Base-by-base conservation (phyloP, 2,113 vertebrate species). In the Gasterosteus nipponicus region DNA sequence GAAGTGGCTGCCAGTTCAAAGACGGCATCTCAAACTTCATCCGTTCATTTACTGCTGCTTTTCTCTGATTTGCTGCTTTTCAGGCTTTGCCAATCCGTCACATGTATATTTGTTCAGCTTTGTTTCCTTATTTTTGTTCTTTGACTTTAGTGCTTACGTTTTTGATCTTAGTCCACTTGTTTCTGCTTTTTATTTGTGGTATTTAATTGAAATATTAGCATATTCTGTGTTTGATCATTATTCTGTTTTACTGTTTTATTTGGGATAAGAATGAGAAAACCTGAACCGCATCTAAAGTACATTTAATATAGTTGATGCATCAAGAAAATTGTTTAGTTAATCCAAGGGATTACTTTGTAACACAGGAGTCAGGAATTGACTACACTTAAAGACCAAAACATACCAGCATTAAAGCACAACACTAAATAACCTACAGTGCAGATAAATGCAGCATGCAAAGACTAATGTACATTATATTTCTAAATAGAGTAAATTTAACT, bases 311-410 rank as follows among this genome's bases (percentile, higher is more conserved):
- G 51, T 83, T 41, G 0, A 63, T 56, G 58, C 11, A 0, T 62
- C 4, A 7, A 51, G n/a, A 16, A 3, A 73, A 73, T 54, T 35
- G 26, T 51, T 70, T 35, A 54, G 33, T 75, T 62, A 79, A 82
- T 82, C 64, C 73, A 66, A 44, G 11, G 61, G 61, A 77, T 82
- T 79, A 4, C 76, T 60, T 65, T 82, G 46, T 74, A 84, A 73
- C 66, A 58, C 33, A 42, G n/a, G 26, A 33, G 26, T 22, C 3
- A 66, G 22, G 14, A 74, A 67, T 5, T 35, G 10, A 75, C 9
- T 66, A 19, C 51, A 57, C 4, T 70, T 68, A 58, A 47, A 67
- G 39, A 22, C 7, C n/a, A 31, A 42, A 35, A 5, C 29, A 33
- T 71, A 10, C 15, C 5, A 18, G 46, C 46, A 51, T 71, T n/a